phyloP scores from a whole-genome alignment of 2,888 invertebrate species.

The Cremastinae sp. region DNA sequence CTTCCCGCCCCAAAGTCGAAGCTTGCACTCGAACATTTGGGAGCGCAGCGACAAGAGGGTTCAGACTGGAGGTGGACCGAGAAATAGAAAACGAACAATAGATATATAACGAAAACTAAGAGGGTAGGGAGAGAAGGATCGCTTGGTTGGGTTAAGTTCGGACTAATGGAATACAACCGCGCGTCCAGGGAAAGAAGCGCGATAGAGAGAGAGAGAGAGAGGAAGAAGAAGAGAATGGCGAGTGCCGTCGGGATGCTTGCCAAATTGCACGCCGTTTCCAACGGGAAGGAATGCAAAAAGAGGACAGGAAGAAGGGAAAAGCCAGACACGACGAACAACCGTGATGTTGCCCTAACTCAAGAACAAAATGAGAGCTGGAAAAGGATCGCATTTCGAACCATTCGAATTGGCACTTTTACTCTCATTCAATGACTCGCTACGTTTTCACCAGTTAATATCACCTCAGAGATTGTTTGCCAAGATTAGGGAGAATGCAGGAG shows the following conservation, averaged over 20 bases:
- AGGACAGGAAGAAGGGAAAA: too few species aligned
- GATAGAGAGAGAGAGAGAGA: slow-evolving; percentile 1
- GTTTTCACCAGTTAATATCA: not conserved
- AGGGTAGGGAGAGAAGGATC: slow-evolving; percentile 27
- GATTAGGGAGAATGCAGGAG: slow-evolving; percentile 28
- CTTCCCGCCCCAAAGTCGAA: not conserved
- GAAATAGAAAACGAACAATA: slow-evolving; percentile 33
- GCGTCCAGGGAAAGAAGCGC: slow-evolving; percentile 16
- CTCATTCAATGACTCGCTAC: not conserved
- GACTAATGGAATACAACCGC: slow-evolving; percentile 55
- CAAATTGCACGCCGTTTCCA: slow-evolving; percentile 44
- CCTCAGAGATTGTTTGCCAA: slow-evolving; percentile 6
- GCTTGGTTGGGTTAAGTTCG: slow-evolving; percentile 54
- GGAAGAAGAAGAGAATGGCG: not conserved
- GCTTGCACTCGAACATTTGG: slow-evolving; percentile 48
- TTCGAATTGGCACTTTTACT: not conserved
- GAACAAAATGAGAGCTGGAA: not conserved
- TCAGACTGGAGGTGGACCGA: slow-evolving; percentile 13
- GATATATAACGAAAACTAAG: slow-evolving; percentile 21
- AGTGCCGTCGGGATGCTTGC: slow-evolving; percentile 37
- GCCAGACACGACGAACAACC: slow-evolving; percentile 9
- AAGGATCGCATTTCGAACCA: not conserved
- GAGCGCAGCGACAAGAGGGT: slow-evolving; percentile 14
- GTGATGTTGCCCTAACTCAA: not conserved
- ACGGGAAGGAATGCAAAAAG: slow-evolving; percentile 18